Evolutionary conservation across 2,113 vertebrate species (phyloP).

Genomic region (Entosphenus tridentatus): DNA sequence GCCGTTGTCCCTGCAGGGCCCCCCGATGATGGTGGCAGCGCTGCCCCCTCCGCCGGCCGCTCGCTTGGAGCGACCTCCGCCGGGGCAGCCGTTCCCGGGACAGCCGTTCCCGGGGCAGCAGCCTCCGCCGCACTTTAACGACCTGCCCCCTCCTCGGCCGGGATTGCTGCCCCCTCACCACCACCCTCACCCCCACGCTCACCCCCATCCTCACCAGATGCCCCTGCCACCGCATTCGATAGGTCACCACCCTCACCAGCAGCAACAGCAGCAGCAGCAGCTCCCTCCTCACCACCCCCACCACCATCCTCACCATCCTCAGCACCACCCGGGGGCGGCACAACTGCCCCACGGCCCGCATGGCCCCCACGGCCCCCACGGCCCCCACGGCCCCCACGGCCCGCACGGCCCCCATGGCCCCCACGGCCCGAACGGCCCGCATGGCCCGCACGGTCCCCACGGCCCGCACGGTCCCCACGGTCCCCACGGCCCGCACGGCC

Average conservation of each 20-base stretch:
- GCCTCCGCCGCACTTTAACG: no score
- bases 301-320: not conserved
- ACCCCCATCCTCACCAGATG: no score
- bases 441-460: not conserved
- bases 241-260: no score
- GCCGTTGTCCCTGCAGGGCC: conserved; percentile 54
- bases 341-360: not conserved
- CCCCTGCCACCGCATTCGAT: no score
- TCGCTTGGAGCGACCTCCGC: conserved; percentile 78
- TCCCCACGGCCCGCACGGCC: no score
- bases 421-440: not conserved
- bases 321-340: not conserved
- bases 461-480: no score
- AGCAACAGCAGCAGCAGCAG: not conserved
- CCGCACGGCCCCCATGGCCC: not conserved
- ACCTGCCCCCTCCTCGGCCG: no score
- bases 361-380: not conserved
- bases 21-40: conserved; percentile 47
- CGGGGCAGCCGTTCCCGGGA: conserved; percentile 57
- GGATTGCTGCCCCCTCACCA: conserved; percentile 29
- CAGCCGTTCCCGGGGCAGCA: no score
- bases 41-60: conserved; percentile 74
- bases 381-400: not conserved
- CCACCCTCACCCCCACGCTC: no score
- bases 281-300: not conserved